These are phyloP conservation scores for Macroglossus sobrinus DNA, from an alignment of 2,113 vertebrate species.

Conservation along the genomic window DNA sequence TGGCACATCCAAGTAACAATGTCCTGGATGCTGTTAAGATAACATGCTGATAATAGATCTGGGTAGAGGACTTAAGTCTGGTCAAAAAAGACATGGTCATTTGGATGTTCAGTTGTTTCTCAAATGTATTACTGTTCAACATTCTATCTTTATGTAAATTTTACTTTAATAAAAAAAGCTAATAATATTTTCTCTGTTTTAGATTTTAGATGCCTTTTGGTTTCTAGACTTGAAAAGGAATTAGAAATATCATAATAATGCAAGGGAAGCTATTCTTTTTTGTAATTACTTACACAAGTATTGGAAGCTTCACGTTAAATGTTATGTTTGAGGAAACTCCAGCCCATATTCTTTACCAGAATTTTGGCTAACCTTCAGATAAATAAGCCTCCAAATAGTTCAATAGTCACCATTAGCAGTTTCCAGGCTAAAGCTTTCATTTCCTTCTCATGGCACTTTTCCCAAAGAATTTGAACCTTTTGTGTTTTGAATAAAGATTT, in stretches of 20 bases:
- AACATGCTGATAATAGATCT: neutral
- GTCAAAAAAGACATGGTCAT: neutral
- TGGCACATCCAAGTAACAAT: neutral
- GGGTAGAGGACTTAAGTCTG: neutral
- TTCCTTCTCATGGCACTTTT: conserved; percentile 42
- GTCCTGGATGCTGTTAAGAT: neutral
- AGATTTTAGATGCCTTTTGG: conserved; percentile 24
- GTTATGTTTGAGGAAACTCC: conserved; percentile 64
- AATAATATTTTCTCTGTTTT: conserved; percentile 42
- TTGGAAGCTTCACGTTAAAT: conserved; percentile 35
- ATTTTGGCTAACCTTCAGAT: conserved; percentile 61
- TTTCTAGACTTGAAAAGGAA: conserved; percentile 60
- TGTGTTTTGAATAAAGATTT: conserved; percentile 58
- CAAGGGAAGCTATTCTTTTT: conserved; percentile 24
- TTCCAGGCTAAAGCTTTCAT: conserved; percentile 66
- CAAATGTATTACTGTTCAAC: neutral
- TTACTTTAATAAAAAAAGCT: conserved; percentile 9
- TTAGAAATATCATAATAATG: conserved; percentile 55
- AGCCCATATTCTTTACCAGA: conserved; percentile 65
- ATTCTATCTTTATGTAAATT: neutral
- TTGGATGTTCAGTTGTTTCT: neutral
- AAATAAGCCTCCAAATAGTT: conserved; percentile 58
- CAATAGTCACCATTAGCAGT: conserved; percentile 35
- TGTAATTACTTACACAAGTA: conserved; percentile 48
- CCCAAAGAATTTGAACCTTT: conserved; percentile 46